A percentile compares a stretch with the other conserved stretches of the same genome.
These are phyloP conservation scores for Sarcophaga rosellei DNA, from an alignment of 2,888 invertebrate species.

Conservation along the genomic window DNA sequence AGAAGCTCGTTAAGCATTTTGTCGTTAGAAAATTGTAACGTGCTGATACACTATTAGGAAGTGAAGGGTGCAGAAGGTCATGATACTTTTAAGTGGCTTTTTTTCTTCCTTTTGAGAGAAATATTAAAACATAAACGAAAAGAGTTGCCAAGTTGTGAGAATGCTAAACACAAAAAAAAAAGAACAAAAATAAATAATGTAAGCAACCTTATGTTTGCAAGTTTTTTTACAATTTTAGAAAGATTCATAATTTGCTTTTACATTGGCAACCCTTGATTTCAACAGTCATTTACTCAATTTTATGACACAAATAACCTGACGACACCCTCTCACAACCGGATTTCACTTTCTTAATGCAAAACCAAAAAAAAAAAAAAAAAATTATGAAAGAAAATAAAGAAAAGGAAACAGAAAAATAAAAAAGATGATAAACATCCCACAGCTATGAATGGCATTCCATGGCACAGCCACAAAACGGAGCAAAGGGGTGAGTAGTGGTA, in stretches of 20 bases:
- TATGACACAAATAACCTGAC: constrained; percentile 40
- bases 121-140: constrained; percentile 14
- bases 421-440: constrained; percentile 16
- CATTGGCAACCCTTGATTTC: constrained; percentile 6
- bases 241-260: no score
- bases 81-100: constrained; percentile 55
- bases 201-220: no score
- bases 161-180: no score
- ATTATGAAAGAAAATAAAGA: neutral
- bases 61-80: constrained; percentile 62
- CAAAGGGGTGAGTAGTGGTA: neutral
- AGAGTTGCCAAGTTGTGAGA: neutral
- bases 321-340: neutral
- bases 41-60: constrained; percentile 42
- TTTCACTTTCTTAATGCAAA: constrained; percentile 22
- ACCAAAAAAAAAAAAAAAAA: constrained; percentile 19
- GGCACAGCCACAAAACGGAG: constrained; percentile 27
- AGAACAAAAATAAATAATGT: no score
- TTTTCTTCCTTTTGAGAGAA: constrained; percentile 5
- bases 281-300: constrained; percentile 51
- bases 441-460: constrained; percentile 43
- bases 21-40: constrained; percentile 47
- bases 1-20: constrained; percentile 57
- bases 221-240: no score
- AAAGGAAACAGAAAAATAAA: neutral